Evolutionary conservation across 1,140 invertebrate species (phyloP), one percentile per base, ranked within the genome.

Genomic region (Fopius arisanus): DNA sequence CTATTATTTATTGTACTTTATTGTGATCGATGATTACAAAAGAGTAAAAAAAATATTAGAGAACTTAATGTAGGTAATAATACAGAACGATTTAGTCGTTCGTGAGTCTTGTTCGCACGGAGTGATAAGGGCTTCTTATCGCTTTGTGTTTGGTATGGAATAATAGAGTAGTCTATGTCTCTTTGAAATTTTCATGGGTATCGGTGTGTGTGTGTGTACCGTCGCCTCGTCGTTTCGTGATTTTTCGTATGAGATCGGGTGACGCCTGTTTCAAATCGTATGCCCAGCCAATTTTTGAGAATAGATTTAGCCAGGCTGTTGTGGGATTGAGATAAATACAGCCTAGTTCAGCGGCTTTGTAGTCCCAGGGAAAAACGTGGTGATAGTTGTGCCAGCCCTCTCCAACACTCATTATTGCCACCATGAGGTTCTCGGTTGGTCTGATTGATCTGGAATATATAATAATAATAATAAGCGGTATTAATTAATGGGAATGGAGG

Each of bases 301-400:
- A 93, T 6, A 91, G 79, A 78, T 96, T 91, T 41, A 96, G 90
- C 62, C 92, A 88, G 1, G 89, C 54, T 0, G 92, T 93, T 1
- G 93, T 94, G 0, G 84, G 2, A 73, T 92, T 92, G 1, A 90
- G 48, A 16, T 78, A 72, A 43, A 89, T 89, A 59, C 81, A 72
- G 0, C 89, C 89, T 0, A 93, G 80, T 82, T 95, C 93, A 0
- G 93, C 89, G 16, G 94, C 91, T 77, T 93, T 91, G 84, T 97
- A 94, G 79, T 96, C 92, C 82, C 92, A 91, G 0, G 96, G 96
- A 84, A 97, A 97, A 0, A 91, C 92, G 85, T 97, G 96, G 80
- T 97, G 96, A 86, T 96, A 97, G 87, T 96, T 96, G 84, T 96
- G 95, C 91, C 93, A 96, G 26, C 91, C 91, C 83, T 90, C 89